Evolutionary conservation across 1,140 invertebrate genomes (phyloP), one percentile per base, ranked within the genome.

Genomic region (Drosophila quadrilineata): DNA sequence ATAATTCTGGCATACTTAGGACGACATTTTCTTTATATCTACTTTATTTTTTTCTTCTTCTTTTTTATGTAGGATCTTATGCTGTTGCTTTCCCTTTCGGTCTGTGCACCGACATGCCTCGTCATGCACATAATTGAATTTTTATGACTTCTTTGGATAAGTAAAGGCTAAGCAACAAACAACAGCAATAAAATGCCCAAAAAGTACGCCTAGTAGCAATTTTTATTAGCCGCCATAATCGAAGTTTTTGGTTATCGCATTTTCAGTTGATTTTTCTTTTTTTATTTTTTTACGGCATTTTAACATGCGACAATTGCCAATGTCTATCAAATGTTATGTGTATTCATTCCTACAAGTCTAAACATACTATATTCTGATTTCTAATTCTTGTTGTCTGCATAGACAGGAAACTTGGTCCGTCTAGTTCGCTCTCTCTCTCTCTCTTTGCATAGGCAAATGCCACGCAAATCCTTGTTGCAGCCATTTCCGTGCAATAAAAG

Each of bases 401-500:
- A 49, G 29, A 22, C 26, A 31, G 48, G 14, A 69, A 72, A 72
- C 68, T 77, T 72, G 45, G 16, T 28, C 40, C 46, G 72, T 71
- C 72, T 76, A 29, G 49, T 35, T 38, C n/a, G 8, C 12, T 12
- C 8, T n/a, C 6, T 5, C 16, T 17, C 21, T n/a, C 8, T n/a
- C 12, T 9, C 14, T 5, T 21, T 24, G 26, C n/a, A n/a, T 31
- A 19, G 2, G 8, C 9, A 26, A 36, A 19, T 45, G n/a, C 54
- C 26, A 65, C 56, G 56, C 46, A 60, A 65, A 58, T 50, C 45
- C 45, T 16, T 35, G 19, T 57, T 59, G 35, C 53, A 60, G 53
- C 65, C 76, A 82, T 84, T 84, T 80, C 76, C 76, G 67, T 70
- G 63, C 63, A 80, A 75, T 82, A 82, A 80, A 76, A 75, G 53